These are phyloP conservation scores for Tupaia tana DNA, from an alignment of 2,113 vertebrate genomes.

Conservation along the genomic window DNA sequence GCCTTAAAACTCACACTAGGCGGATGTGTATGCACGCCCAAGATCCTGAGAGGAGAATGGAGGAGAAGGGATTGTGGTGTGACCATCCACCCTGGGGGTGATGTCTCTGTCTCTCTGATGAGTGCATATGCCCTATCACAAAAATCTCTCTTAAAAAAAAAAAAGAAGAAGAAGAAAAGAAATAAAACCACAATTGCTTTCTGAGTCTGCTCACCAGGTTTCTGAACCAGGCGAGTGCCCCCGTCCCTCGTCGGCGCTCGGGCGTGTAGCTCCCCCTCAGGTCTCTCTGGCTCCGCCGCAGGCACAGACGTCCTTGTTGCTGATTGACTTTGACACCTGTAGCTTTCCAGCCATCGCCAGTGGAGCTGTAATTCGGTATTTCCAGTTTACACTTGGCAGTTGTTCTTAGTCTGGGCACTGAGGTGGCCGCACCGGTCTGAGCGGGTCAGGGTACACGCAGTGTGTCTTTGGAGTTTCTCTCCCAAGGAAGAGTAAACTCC, in stretches of 20 bases:
- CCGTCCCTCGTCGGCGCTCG: rapidly evolving
- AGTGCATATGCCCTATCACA: too few species aligned
- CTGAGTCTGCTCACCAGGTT: background rate
- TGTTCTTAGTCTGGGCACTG: background rate
- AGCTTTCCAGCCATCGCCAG: rapidly evolving
- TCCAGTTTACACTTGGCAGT: background rate
- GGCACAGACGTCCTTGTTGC: background rate
- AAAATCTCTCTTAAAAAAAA: too few species aligned
- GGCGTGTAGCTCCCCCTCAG: rapidly evolving
- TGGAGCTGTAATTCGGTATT: too few species aligned
- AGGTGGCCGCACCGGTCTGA: too few species aligned
- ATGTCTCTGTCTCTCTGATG: too few species aligned
- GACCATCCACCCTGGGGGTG: too few species aligned
- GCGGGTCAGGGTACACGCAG: rapidly evolving
- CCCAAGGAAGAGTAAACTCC: background rate
- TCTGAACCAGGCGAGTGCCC: rapidly evolving
- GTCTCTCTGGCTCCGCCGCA: background rate
- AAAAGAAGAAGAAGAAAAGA: background rate
- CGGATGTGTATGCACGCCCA: too few species aligned
- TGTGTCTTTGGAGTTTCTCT: background rate
- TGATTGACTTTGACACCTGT: background rate
- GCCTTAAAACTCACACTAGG: too few species aligned
- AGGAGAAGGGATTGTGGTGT: too few species aligned
- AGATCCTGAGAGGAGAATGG: too few species aligned
- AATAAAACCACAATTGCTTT: too few species aligned